phyloP scores from a whole-genome alignment of 2,113 vertebrate species.

The Petroica traversi region DNA sequence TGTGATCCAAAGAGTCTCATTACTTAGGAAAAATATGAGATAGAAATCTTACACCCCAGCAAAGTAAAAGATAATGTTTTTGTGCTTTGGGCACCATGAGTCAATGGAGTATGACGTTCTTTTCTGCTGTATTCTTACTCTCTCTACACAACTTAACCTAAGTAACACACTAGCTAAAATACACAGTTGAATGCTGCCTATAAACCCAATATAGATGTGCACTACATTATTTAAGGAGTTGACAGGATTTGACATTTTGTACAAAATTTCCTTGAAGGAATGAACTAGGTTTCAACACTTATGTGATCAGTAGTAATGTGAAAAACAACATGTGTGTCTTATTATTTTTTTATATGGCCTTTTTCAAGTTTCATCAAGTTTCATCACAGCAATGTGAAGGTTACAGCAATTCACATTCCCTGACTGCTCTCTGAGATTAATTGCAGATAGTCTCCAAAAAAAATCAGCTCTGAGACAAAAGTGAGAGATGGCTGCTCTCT shows the following conservation, averaged over 20 bases:
- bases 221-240: not conserved
- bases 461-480: not conserved
- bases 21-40: not conserved
- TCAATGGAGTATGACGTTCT: not conserved
- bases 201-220: not conserved
- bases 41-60: not conserved
- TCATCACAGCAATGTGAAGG: not conserved
- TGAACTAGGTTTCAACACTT: not conserved
- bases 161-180: not conserved
- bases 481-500: not conserved
- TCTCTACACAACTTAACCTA: not conserved
- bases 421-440: not conserved
- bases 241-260: not conserved
- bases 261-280: not conserved
- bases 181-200: not conserved
- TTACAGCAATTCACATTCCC: not conserved
- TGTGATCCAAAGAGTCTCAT: not conserved
- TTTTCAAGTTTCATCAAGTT: not conserved
- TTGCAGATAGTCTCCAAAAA: not conserved
- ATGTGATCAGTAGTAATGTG: not conserved
- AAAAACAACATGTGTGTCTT: not conserved
- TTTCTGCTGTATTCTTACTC: not conserved
- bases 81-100: not conserved
- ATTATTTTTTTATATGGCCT: not conserved
- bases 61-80: not conserved